Base-by-base conservation (phyloP, 1,140 invertebrate genomes). In the Zaprionus tsacasi region DNA sequence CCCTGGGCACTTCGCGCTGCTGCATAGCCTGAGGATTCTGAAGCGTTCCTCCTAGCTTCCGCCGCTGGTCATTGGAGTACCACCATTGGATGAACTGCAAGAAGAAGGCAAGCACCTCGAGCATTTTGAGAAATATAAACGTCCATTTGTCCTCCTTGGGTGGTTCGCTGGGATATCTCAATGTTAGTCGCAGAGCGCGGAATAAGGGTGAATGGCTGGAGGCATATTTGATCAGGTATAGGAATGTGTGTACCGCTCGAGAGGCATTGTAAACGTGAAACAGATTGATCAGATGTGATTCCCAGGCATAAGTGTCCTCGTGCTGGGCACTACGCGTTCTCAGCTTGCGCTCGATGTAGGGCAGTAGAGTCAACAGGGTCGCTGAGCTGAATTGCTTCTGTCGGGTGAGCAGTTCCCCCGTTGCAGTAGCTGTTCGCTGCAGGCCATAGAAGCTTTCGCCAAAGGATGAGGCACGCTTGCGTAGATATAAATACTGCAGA, bases 11-110 rank as follows among this genome's bases (percentile, higher is more conserved):
- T 35, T 68, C 52, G 25, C 45, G 33, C 38, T 64, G 40, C 13
- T 48, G 57, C 56, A 89, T 57, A 2, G 85, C 68, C 10, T 76
- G 56, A 0, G 89, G 91, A 64, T 89, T 91, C 15, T 87, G 66
- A 6, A 91, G 68, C 0, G 87, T 66, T 8, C 82, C 87, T 3
- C 89, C 90, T 0, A 91, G 69, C 58, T 91, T 92, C 1, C 85
- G 79, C 0, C 83, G 71, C 52, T 92, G 91, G 52, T 92, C 88
- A 36, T 89, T 91, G 3, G 90, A 91, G 60, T 92, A 92, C 91
- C 89, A 92, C 91, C 91, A 92, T 27, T 92, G 91, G 1, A 92
- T 77, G n/a, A 92, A 92, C 69, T 92, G 91, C 36, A 92, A 68
- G 33, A 92, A 92, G 25, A 92, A 92, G 30, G 89, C 91, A 17